A percentile compares a stretch with the other conserved stretches of the same genome.
Conservation (phyloP, 2,888 invertebrate genomes). For the Scaptomyza cyrtandrae region DNA sequence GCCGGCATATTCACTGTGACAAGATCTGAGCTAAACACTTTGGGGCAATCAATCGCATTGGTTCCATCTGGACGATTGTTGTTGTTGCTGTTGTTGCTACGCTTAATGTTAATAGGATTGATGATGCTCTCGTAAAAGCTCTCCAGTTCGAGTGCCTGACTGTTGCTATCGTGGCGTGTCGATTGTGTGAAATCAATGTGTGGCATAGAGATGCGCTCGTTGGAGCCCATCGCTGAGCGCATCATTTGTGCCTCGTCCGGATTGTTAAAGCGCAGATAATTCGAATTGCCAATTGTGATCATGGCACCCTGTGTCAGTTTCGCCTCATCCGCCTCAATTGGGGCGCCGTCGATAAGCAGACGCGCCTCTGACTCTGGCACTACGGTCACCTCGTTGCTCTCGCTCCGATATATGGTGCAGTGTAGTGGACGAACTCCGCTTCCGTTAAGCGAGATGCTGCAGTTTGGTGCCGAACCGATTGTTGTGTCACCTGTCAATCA, state of each 20-base stretch:
- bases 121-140: slow-evolving; percentile 81
- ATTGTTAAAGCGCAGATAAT: slow-evolving; percentile 96
- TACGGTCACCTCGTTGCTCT: slow-evolving; percentile 91
- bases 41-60: slow-evolving; percentile 88
- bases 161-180: slow-evolving; percentile 25
- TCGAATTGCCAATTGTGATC: slow-evolving; percentile 95
- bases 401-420: slow-evolving; percentile 94
- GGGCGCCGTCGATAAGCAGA: slow-evolving; percentile 90
- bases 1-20: slow-evolving; percentile 92
- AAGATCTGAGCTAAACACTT: slow-evolving; percentile 92
- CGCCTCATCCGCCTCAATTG: slow-evolving; percentile 88
- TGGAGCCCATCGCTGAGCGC: slow-evolving; percentile 90
- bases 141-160: slow-evolving; percentile 73
- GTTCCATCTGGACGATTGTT: background rate
- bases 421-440: slow-evolving; percentile 93
- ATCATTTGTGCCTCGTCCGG: slow-evolving; percentile 95
- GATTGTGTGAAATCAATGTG: slow-evolving; percentile 88
- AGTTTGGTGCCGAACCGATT: slow-evolving; percentile 91
- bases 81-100: slow-evolving; percentile 9
- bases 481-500: slow-evolving; percentile 90
- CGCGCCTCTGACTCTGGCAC: slow-evolving; percentile 90
- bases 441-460: slow-evolving; percentile 94
- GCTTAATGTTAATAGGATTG: slow-evolving; percentile 56
- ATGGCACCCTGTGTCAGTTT: slow-evolving; percentile 95
- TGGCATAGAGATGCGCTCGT: slow-evolving; percentile 91